Conservation (phyloP, 2,888 invertebrate species). For the Chrysolina americana region DNA sequence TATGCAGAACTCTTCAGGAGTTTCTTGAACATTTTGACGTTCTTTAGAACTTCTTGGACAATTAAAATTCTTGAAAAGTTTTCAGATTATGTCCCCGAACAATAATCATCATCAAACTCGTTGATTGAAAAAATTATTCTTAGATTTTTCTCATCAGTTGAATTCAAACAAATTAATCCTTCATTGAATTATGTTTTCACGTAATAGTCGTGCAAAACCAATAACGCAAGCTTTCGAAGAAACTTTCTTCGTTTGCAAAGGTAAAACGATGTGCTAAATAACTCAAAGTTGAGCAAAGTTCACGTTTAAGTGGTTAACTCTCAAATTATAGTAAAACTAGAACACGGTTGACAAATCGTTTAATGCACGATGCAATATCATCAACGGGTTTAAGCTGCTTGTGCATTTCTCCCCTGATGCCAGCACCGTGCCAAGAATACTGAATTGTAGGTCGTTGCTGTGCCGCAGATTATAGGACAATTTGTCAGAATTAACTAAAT, state of each 20-base stretch:
- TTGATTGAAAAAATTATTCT: no score
- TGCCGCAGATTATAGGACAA: conserved; percentile 38
- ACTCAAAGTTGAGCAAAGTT: neutral
- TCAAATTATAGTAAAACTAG: conserved; percentile 27
- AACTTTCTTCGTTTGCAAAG: neutral
- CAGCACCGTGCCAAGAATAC: conserved; percentile 27
- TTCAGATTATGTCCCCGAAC: no score
- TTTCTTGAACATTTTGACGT: no score
- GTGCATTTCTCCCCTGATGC: conserved; percentile 25
- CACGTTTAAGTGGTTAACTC: neutral
- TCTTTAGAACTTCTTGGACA: no score
- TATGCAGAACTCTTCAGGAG: no score
- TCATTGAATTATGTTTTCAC: no score
- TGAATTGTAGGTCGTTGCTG: conserved; percentile 34
- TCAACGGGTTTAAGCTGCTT: conserved; percentile 25
- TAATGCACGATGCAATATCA: conserved; percentile 26
- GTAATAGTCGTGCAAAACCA: no score
- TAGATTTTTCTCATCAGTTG: no score
- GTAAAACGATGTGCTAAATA: no score
- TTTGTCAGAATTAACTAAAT: conserved; percentile 42
- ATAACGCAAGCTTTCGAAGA: no score
- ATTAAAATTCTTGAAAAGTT: no score
- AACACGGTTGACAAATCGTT: conserved; percentile 33
- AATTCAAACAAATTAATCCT: neutral
- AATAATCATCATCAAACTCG: no score